Base-by-base conservation (phyloP, 1,140 invertebrate species). In the Cydia splendana region DNA sequence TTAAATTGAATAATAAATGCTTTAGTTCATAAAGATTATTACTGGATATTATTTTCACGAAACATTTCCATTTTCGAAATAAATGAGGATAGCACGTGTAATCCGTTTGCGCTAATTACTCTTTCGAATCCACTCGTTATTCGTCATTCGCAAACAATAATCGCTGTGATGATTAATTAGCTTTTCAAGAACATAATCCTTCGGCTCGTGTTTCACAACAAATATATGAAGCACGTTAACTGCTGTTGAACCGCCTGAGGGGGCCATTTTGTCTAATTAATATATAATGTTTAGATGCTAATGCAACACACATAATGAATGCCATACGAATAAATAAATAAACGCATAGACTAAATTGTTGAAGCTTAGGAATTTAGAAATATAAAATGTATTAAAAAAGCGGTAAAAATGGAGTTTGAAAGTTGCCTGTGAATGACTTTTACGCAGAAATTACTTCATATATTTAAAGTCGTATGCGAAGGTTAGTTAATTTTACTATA, bases 41-140 rank as follows among this genome's bases (percentile, higher is more conserved):
- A 20, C 10, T 18, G 15, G 15, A n/a, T 24, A 24, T 62, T 62
- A 24, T 6, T 24, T 24, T 24, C 7, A 10, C 18, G 7, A 62
- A 71, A 42, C 67, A 71, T 71, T 18, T 38, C 6, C 65, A n/a
- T 9, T 10, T 38, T 30, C 2, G 2, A 18, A 53, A 53, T 18
- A 53, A 53, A 53, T 18, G 7, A 24, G 13, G n/a, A n/a, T 10
- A 71, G 10, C 10, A 45, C 34, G 34, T 42, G 15, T 71, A 71
- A 71, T 71, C 38, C 67, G 18, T 69, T n/a, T 34, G 67, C 18
- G n/a, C 67, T 71, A 71, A 71, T 71, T 71, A 71, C 34, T 24
- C 7, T 42, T 71, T 71, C 67, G 30, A 34, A 42, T 20, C 67
- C 67, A 71, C 28, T 69, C 13, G 28, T 69, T 69, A 69, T 34